Percentiles rank a stretch among this genome's conserved stretches.
phyloP scores from a whole-genome alignment of 2,888 invertebrate genomes.

The Alsophila aescularia region DNA sequence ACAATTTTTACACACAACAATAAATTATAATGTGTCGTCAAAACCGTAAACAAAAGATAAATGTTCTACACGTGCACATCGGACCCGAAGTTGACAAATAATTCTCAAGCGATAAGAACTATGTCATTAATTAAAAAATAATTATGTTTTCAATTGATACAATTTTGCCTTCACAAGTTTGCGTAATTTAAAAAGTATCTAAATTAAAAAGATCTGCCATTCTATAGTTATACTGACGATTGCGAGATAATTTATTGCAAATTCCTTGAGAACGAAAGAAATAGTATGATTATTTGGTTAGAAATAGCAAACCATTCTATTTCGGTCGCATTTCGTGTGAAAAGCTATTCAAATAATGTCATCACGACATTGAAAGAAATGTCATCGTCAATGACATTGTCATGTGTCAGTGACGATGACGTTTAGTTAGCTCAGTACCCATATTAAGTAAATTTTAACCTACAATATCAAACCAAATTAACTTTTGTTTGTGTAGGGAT shows the following conservation, averaged over 20 bases:
- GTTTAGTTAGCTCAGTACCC: too few relatives aligned
- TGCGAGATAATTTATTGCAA: neutral
- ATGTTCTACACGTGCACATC: constrained; percentile 25
- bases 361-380: too few relatives aligned
- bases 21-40: constrained; percentile 44
- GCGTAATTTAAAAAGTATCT: neutral
- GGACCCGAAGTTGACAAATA: constrained; percentile 4
- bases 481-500: too few relatives aligned
- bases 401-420: too few relatives aligned
- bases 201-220: neutral
- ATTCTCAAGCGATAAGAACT: constrained; percentile 22
- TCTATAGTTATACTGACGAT: neutral
- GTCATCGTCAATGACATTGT: too few relatives aligned
- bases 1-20: constrained; percentile 45
- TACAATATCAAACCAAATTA: too few relatives aligned
- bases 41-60: constrained; percentile 64
- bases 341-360: too few relatives aligned
- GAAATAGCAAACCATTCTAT: neutral
- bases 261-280: neutral
- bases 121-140: constrained; percentile 12
- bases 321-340: constrained; percentile 2
- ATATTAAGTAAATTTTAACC: too few relatives aligned
- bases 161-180: neutral
- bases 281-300: neutral
- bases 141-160: constrained; percentile 2